Evolutionary conservation across 2,888 invertebrate genomes (phyloP), one percentile per base, ranked within the genome.

Genomic region (Agapostemon virescens): DNA sequence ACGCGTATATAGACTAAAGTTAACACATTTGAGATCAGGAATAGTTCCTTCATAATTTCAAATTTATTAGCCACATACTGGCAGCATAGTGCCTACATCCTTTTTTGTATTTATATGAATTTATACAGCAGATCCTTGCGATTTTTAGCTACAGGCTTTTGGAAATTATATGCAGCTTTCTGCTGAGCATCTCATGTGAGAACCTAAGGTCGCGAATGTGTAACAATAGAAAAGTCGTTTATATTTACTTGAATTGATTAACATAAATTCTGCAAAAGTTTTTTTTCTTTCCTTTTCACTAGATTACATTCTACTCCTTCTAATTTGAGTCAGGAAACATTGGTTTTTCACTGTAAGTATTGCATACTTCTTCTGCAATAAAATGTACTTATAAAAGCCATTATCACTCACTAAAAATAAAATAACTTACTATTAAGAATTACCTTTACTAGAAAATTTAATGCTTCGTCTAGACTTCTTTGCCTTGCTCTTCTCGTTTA

Each of bases 401-500:
- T 68, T 6, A 15, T 20, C 4, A 40, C 23, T 13, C 26, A 33
- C 36, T 7, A n/a, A 33, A 36, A 63, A 63, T n/a, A 61, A 33
- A 4, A n/a, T 63, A 36, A n/a, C 17, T 33, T 13, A 4, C 13
- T 45, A 26, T 38, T 30, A 49, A 38, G n/a, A 45, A 38, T 55
- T n/a, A 15, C 20, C 20, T 23, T 38, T 81, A 86, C 88, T 84
- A 77, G 77, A 73, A 70, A 89, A 88, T 42, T 80, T 83, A 15
- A 85, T 84, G 67, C 87, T 88, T 71, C 82, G 88, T 36, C 87
- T 84, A 9, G 89, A 89, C 71, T 79, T 83, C 61, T 84, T 78
- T 4, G 36, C 72, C 13, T 74, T 45, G 11, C 15, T 36, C 33
- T 49, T 80, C 4, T 66, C 64, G 40, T 30, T 38, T 64, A 66